phyloP scores from a whole-genome alignment of 2,888 invertebrate species.

The Steromphala cineraria region DNA sequence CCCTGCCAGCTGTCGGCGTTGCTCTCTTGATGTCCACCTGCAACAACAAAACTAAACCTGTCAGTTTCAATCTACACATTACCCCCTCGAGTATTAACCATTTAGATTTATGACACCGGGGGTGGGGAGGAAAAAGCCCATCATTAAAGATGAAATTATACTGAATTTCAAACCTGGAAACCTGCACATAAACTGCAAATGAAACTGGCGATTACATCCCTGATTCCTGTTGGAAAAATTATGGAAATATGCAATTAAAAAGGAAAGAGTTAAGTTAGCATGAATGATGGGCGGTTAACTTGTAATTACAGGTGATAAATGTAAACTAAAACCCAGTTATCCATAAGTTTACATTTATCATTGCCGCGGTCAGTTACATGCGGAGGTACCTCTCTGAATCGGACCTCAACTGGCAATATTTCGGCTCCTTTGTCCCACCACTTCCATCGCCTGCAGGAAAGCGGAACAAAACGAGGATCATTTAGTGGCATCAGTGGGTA shows the following conservation, averaged over 20 bases:
- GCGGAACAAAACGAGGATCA: conserved; percentile 65
- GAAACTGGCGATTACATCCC: conserved; percentile 13
- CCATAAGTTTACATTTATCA: conserved; percentile 36
- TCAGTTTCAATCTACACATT: neutral
- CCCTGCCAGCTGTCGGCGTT: conserved; percentile 83
- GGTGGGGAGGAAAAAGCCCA: conserved; percentile 7
- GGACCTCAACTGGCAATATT: conserved; percentile 59
- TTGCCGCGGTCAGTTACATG: conserved; percentile 30
- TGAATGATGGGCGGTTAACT: conserved; percentile 17
- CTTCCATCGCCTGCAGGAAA: conserved; percentile 66
- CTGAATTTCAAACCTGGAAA: conserved; percentile 16
- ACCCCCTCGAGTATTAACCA: neutral
- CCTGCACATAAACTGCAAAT: conserved; percentile 13
- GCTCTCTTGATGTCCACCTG: conserved; percentile 91
- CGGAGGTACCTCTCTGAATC: conserved; percentile 59
- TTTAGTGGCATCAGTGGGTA: conserved; percentile 7
- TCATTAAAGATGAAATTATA: conserved; percentile 15
- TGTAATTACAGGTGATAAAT: conserved; percentile 24
- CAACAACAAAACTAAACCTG: conserved; percentile 15
- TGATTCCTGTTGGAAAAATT: conserved; percentile 13
- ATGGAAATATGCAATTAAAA: conserved; percentile 16
- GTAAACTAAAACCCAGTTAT: conserved; percentile 29
- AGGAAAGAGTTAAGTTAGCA: neutral
- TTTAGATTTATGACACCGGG: neutral
- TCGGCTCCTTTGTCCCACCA: conserved; percentile 65